Evolutionary conservation across 2,113 vertebrate genomes (phyloP), one percentile per base, ranked within the genome.

Genomic region (Canis aureus): DNA sequence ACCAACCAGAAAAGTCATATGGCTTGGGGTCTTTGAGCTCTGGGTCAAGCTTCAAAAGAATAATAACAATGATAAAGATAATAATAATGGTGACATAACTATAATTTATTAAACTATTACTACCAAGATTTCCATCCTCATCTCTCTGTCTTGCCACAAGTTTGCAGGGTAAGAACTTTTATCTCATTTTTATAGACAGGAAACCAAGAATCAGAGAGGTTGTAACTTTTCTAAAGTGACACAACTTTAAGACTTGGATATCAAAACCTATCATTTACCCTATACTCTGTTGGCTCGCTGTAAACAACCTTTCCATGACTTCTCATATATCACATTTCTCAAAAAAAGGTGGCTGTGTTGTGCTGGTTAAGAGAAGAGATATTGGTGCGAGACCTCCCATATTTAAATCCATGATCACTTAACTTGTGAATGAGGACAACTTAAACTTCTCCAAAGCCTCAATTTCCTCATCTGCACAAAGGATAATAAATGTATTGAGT

Each of bases 381-480:
- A 16, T 43, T 53, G 66, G 53, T 87, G 49, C 20, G 76, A 83
- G 57, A 59, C 27, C 20, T 92, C 12, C 22, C 3, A 32, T 25
- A 53, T 67, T 80, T 92, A 93, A 95, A 82, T 91, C 25, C 38
- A 43, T 67, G 35, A 93, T 71, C 38, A 78, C 32, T 92, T 53
- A 80, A 11, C 59, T 83, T 60, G 29, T 90, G 16, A 79, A 86
- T 2, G 27, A 86, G 12, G 78, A 66, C 22, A 79, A 25, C 35
- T 97, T 59, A 38, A 89, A 27, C 59, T 32, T 80, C 88, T 32
- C 43, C 79, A 35, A 71, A 67, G 15, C 13, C 29, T 94, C 69
- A 59, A 1, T 66, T 64, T 92, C 23, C 15, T 94, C 27, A 84
- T 73, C 62, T 94, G 35, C 11, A 23, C 49, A 25, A 80, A 84